These are phyloP conservation scores for Bos javanicus DNA, from an alignment of 2,113 vertebrate species.

Conservation along the genomic window DNA sequence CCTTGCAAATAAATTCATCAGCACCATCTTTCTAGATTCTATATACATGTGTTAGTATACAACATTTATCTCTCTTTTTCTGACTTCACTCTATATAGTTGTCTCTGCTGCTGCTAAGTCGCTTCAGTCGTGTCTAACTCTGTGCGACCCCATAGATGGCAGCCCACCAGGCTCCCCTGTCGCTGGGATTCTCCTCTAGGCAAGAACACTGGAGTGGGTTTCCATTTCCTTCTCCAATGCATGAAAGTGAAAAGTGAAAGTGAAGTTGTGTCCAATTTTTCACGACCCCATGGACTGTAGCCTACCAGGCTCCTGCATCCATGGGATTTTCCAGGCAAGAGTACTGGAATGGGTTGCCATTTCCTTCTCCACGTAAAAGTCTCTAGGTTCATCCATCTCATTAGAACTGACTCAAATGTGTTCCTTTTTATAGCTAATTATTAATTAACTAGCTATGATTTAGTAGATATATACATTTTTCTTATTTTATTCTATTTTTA, in stretches of 20 bases:
- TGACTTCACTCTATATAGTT: neutral
- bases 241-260: neutral
- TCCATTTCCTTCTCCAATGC: neutral
- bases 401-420: neutral
- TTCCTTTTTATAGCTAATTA: neutral
- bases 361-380: neutral
- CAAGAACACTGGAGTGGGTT: neutral
- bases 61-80: neutral
- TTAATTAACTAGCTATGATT: neutral
- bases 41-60: neutral
- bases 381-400: neutral
- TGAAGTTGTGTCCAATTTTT: neutral
- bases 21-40: neutral
- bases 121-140: rapidly evolving
- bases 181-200: neutral
- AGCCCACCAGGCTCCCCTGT: neutral
- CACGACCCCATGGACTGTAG: neutral
- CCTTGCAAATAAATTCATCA: neutral
- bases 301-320: neutral
- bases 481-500: neutral
- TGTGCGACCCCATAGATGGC: neutral
- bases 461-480: neutral
- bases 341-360: neutral
- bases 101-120: neutral
- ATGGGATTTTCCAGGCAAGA: neutral